Conservation (phyloP, 2,888 invertebrate species). For the Caenorhabditis virilis region DNA sequence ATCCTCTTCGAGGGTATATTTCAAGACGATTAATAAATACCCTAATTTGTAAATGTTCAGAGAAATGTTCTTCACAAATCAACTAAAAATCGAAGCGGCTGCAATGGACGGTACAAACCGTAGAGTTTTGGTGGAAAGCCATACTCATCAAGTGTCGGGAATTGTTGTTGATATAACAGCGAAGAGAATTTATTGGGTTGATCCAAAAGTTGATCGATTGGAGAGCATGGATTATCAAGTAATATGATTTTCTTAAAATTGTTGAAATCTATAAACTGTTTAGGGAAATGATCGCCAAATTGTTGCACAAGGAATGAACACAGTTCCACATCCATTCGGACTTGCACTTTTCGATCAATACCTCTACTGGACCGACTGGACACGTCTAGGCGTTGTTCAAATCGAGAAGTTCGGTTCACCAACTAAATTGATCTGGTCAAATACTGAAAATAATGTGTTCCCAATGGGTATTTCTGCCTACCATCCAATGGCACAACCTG, state of each 20-base stretch:
- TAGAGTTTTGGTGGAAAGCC: slow-evolving; percentile 84
- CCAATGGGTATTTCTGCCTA: slow-evolving; percentile 68
- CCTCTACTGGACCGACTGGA: slow-evolving; percentile 95
- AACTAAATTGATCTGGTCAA: slow-evolving; percentile 61
- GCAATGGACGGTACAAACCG: slow-evolving; percentile 92
- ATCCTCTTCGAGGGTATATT: slow-evolving; percentile 82
- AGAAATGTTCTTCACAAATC: slow-evolving; percentile 74
- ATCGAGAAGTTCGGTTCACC: slow-evolving; percentile 67
- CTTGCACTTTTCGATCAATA: slow-evolving; percentile 89
- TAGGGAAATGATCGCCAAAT: slow-evolving; percentile 74
- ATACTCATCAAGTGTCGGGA: slow-evolving; percentile 78
- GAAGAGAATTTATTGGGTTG: slow-evolving; percentile 92
- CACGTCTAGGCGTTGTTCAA: slow-evolving; percentile 62
- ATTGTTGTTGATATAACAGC: slow-evolving; percentile 84
- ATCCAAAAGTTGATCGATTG: slow-evolving; percentile 90
- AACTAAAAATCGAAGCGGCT: slow-evolving; percentile 79
- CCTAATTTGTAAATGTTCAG: slow-evolving; percentile 61
- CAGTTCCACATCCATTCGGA: slow-evolving; percentile 94
- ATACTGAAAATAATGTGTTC: slow-evolving; percentile 66
- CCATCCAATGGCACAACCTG: slow-evolving; percentile 65
- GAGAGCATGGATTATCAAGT: slow-evolving; percentile 90
- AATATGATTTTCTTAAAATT: slow-evolving; percentile 73
- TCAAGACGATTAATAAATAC: not conserved
- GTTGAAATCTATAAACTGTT: slow-evolving; percentile 72
- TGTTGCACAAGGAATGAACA: slow-evolving; percentile 64